Conservation (phyloP, 2,797 vertebrate species). For the Ambastaia sidthimunki region DNA sequence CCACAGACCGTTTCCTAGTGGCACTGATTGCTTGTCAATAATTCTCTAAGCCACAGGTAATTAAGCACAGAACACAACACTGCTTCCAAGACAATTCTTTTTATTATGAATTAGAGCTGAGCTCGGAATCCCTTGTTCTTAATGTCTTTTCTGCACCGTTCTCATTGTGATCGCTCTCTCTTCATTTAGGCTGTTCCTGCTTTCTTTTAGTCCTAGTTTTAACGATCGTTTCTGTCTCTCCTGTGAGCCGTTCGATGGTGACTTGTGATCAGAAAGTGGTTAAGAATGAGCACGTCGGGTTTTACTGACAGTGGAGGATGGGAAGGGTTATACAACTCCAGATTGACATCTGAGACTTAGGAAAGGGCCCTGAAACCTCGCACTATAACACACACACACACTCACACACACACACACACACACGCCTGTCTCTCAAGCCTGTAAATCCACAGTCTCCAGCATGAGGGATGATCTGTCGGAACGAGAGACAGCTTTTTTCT, state of each 20-base stretch:
- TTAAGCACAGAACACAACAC: constrained; percentile 42
- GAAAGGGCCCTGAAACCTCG: not conserved
- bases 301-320: constrained; percentile 23
- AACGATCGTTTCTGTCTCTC: constrained; percentile 25
- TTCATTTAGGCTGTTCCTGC: no score
- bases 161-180: not conserved
- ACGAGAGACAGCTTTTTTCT: constrained; percentile 4
- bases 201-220: constrained; percentile 11
- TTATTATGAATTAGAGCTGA: not conserved
- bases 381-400: not conserved
- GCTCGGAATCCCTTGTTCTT: not conserved
- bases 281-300: constrained; percentile 4
- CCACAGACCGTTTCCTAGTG: constrained; percentile 24
- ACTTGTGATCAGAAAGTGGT: constrained; percentile 40
- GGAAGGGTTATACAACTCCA: constrained; percentile 21
- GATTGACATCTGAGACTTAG: constrained; percentile 7
- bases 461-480: constrained; percentile 16
- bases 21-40: constrained; percentile 52
- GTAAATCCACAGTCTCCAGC: constrained; percentile 9
- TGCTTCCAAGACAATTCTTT: constrained; percentile 17
- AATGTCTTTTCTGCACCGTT: not conserved
- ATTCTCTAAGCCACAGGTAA: constrained; percentile 52
- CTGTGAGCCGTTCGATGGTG: constrained; percentile 8
- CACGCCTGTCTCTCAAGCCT: not conserved
- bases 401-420: not conserved